Evolutionary conservation across 37 sponge, comb jelly and placozoan species (phyloP), one percentile per base, ranked within the genome.

Genomic region (Cliona cf. orientalis): DNA sequence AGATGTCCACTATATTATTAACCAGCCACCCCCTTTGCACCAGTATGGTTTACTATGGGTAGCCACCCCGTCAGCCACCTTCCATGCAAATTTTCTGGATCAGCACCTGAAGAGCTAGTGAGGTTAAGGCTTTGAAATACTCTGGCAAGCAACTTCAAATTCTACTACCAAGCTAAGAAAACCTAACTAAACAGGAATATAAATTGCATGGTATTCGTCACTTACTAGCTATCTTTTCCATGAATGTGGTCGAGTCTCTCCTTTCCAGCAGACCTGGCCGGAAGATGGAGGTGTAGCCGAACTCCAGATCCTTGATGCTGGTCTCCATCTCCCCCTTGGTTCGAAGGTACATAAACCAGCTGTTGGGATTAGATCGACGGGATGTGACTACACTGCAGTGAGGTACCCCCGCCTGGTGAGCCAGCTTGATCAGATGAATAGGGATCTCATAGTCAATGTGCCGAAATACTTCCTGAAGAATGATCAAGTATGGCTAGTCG

Each of bases 321-420:
- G 58, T 81, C 35, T 95, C 95, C 66, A 90, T 75, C 73, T 82
- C 72, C 19, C 93, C 96, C 60, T 95, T 95, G 3, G 90, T 86
- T 26, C 55, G 69, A 45, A 83, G 0, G 53, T 95, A 95, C 36
- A 92, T 83, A 25, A 92, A 86, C 87, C 78, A 83, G 69, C 93
- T 92, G 62, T 85, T 92, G 29, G 83, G 82, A 42, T 89, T 83
- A 61, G 93, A 65, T 29, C 86, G 80, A 12, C 23, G 4, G 0
- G 93, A 86, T 17, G 90, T 83, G 42, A 95, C 72, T 28, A 95
- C 26, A 76, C 93, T 92, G 66, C 74, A 80, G 65, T 92, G 93
- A 12, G 74, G 17, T 53, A 95, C 93, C 31, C 90, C 90, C 0
- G 67, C 76, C 39, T 75, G 78, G 17, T 83, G 90, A 33, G 96